Conservation (phyloP, 2,888 invertebrate species). For the Drosophila setosimentum region DNA sequence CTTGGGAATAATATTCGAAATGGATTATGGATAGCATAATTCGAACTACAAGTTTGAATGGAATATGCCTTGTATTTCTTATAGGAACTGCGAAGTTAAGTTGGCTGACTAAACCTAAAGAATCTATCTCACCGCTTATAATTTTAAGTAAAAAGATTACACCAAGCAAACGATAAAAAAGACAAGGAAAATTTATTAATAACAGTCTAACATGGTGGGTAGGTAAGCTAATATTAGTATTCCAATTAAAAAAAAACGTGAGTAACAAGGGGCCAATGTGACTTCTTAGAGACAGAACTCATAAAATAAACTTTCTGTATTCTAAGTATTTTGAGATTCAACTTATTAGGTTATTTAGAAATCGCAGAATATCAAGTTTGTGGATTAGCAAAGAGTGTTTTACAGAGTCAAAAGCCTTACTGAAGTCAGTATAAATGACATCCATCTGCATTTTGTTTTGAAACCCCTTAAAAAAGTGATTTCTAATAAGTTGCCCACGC, state of each 20-base stretch:
- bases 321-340: not conserved
- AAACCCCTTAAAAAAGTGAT: no score
- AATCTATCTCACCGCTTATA: no score
- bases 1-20: not conserved
- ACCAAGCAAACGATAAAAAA: not conserved
- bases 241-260: not conserved
- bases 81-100: no score
- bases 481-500: not conserved
- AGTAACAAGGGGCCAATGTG: not conserved
- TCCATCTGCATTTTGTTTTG: not conserved
- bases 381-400: not conserved
- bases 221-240: not conserved
- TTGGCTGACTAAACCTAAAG: no score
- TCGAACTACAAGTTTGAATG: not conserved
- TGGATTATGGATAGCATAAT: not conserved
- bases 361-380: not conserved
- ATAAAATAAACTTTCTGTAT: not conserved
- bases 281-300: not conserved
- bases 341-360: not conserved
- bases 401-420: not conserved
- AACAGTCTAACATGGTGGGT: not conserved
- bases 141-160: no score
- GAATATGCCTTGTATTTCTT: no score
- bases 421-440: not conserved
- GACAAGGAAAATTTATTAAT: not conserved